phyloP scores from a whole-genome alignment of 2,113 vertebrate species.

The Ondatra zibethicus region DNA sequence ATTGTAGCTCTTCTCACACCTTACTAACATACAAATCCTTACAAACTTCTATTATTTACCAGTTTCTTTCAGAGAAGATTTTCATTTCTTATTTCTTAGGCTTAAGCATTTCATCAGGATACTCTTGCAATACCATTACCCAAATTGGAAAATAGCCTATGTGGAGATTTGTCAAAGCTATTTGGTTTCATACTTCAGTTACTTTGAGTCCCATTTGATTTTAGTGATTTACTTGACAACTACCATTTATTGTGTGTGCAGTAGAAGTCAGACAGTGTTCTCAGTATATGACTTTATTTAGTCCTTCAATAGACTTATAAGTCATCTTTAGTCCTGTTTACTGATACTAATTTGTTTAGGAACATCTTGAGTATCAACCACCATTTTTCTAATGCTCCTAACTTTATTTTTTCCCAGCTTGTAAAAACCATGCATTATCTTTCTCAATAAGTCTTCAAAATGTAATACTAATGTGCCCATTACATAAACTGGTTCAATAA shows the following conservation, averaged over 20 bases:
- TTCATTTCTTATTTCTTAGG: not conserved
- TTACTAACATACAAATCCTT: not conserved
- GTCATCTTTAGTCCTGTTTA: constrained; percentile 23
- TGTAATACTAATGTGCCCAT: not conserved
- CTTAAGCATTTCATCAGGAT: not conserved
- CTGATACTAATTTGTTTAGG: constrained; percentile 29
- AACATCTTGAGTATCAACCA: not conserved
- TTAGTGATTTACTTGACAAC: not conserved
- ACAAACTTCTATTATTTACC: not conserved
- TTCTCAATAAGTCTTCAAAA: constrained; percentile 42
- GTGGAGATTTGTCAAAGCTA: constrained; percentile 20
- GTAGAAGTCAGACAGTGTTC: constrained; percentile 9
- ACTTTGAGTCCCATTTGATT: constrained; percentile 14
- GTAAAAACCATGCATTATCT: not conserved
- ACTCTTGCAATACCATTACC: not conserved
- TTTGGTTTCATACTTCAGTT: constrained; percentile 10
- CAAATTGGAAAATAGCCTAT: constrained; percentile 22
- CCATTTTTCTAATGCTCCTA: not conserved
- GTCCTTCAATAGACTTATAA: not conserved
- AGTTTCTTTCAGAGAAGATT: not conserved
- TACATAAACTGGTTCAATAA: not conserved
- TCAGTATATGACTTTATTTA: constrained; percentile 38
- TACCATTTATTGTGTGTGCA: constrained; percentile 17
- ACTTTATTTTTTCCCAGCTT: not conserved
- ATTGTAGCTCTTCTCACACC: not conserved